Conservation (phyloP, 2,797 vertebrate genomes). For the Megalops cyprinoides region DNA sequence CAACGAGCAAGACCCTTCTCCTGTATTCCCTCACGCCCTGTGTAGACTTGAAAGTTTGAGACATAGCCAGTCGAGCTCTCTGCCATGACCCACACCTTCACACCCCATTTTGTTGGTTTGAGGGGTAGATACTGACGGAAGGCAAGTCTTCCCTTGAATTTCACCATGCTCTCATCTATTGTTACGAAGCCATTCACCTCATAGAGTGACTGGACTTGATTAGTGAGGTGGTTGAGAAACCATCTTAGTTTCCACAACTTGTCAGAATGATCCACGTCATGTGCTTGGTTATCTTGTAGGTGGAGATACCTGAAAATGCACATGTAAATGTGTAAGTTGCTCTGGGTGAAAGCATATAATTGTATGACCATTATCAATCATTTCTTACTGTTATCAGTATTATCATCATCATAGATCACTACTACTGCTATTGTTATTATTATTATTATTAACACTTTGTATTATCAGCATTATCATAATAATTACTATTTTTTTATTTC, state of each 20-base stretch:
- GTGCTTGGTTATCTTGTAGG: no score
- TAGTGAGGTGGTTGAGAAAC: constrained; percentile 17
- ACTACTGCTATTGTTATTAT: no score
- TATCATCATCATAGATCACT: no score
- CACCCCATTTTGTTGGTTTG: constrained; percentile 21
- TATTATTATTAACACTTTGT: no score
- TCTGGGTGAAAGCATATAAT: no score
- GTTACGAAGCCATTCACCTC: constrained; percentile 2
- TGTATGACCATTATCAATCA: no score
- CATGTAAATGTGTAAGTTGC: no score
- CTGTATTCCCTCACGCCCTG: background rate
- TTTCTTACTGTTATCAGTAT: no score
- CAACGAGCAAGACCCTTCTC: constrained; percentile 16
- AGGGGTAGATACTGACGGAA: constrained; percentile 5
- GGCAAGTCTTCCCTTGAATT: constrained; percentile 17
- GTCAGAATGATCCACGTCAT: background rate
- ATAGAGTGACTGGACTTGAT: constrained; percentile 10
- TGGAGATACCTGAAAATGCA: no score
- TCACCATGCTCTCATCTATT: background rate
- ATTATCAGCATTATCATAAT: no score
- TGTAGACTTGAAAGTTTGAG: constrained; percentile 4
- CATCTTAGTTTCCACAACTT: background rate
- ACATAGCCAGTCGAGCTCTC: constrained; percentile 24
- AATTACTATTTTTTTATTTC: no score
- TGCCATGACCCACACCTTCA: constrained; percentile 28